Base-by-base conservation (phyloP, 2,888 invertebrate species). In the Chaitophorus viminalis region DNA sequence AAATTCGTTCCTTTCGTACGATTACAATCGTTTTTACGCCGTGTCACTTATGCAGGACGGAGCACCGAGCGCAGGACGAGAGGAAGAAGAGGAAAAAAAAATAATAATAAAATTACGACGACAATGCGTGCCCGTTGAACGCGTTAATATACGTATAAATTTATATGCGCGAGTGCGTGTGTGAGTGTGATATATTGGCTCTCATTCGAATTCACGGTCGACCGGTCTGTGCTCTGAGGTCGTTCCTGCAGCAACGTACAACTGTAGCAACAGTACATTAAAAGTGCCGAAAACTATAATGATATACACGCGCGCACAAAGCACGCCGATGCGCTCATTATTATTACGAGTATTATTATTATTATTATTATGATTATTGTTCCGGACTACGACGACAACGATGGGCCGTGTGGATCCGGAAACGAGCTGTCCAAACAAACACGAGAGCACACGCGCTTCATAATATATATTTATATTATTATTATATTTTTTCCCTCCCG, bases 351-450 rank as follows among this genome's bases (percentile, higher is more conserved):
- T 82, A 60, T 54, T 36, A 83, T 83, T 70, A 74, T 82, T 79
- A 39, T 79, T 82, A 60, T 54, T 36, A 65, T 39, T 8, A 8
- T 68, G 11, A 8, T 76, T 18, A 76, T 84, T 76, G 76, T 25
- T 84, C 68, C 39, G 65, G 84, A 52, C 52, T 18, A n/a, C 17
- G 31, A 52, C 81, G 52, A 11, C 52, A 52, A 6, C 17, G 77
- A 5, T 70, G 76, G 68, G 31, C 5, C 65, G 46, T 18, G 52
- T 18, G 36, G 54, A 60, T 72, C 86, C 86, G 86, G 86, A 86
- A 86, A 86, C 86, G 86, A 86, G 79, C 86, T 86, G 86, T 86
- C 86, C 86, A 86, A 86, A 86, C 72, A 86, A 70, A 86, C 78
- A 46, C 46, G 68, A 31, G 46, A 46, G 54, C 86, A 70, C 70